Base-by-base conservation (phyloP, 35 echinoderm and acorn worm genomes). In the Amphiura filiformis region DNA sequence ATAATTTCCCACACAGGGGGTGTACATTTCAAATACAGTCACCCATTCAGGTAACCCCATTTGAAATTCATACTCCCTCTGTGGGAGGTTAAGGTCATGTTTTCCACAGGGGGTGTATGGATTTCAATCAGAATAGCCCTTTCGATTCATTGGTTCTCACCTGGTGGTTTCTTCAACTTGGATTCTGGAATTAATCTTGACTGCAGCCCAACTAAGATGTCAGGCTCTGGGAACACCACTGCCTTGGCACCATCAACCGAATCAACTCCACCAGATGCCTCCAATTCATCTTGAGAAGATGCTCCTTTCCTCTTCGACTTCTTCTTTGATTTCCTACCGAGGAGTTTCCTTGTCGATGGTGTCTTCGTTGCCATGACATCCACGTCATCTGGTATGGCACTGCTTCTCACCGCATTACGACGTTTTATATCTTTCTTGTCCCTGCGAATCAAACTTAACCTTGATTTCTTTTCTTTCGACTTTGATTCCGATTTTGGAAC, bases 401-500 rank as follows among this genome's bases (percentile, higher is more conserved):
- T 89, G 57, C 56, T 81, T 44, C 76, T 81, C 14, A 61, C 65
- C 4, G 87, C 80, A 75, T 82, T 79, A n/a, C 80, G 31, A 0
- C 84, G 84, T 32, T 31, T 52, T 20, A 52, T 52, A 52, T 52
- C 44, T 23, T 57, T 80, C n/a, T 83, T 79, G 82, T 95, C 91
- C 70, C 87, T 80, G 14, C 88, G 84, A 18, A 97, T 87, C 18
- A 75, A 80, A 65, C 95, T 97, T 9, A 97, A 80, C 23, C 95
- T 61, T 1, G 95, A 97, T 65, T 91, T 93, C 39, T 90, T 87
- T 80, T 97, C 95, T 57, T 97, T 93, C 7, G 95, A 97, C 36
- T 76, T 92, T 23, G 95, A 97, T 70, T 97, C 95, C 31, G 95
- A 97, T 39, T 86, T 83, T 26, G 95, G 95, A 82, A 97, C 90